Evolutionary conservation across 2,888 invertebrate genomes (phyloP).

Genomic region (Sarcophaga caerulescens): DNA sequence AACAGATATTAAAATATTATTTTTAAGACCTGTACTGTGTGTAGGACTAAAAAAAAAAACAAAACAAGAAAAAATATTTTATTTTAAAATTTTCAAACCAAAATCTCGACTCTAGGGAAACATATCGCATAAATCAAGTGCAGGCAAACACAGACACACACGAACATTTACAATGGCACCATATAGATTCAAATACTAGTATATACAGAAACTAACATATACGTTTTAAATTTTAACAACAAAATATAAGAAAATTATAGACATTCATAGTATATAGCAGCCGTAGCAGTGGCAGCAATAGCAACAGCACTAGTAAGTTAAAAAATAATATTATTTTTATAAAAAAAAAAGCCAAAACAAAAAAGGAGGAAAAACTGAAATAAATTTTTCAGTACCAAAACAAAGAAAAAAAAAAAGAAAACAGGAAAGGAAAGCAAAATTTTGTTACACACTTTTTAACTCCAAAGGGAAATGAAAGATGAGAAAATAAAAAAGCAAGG

Average conservation of each 20-base stretch:
- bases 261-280: too few species aligned
- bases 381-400: background rate
- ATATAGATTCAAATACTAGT: constrained; percentile 5
- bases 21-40: too few species aligned
- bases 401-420: constrained; percentile 7
- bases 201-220: constrained; percentile 2
- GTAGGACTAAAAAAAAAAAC: background rate
- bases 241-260: too few species aligned
- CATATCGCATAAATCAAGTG: constrained; percentile 68
- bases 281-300: too few species aligned
- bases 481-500: background rate
- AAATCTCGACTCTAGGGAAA: constrained; percentile 59
- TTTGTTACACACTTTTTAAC: constrained; percentile 42
- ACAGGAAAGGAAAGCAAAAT: background rate
- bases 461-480: constrained; percentile 42
- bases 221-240: background rate
- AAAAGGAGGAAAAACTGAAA: constrained; percentile 2
- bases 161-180: background rate
- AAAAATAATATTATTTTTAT: constrained; percentile 25
- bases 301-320: background rate
- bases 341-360: background rate
- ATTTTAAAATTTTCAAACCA: background rate
- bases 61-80: background rate
- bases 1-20: background rate
- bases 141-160: constrained; percentile 15